Percentiles rank a stretch among this genome's conserved stretches.
Evolutionary conservation across 2,113 vertebrate genomes (phyloP).

Genomic region (Phalacrocorax brasilianus): DNA sequence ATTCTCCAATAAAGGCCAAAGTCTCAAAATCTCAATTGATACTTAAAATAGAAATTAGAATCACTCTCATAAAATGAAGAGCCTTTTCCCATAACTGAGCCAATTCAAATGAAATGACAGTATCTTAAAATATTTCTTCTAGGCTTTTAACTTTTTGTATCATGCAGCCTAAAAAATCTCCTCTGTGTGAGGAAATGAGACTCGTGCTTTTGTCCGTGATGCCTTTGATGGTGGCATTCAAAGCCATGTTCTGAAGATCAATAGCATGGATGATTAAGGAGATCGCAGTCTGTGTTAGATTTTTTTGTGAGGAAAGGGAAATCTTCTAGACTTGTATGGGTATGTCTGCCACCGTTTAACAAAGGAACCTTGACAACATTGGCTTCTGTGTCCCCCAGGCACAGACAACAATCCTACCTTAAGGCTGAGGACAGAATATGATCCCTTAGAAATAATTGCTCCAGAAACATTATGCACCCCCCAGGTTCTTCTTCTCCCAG

Average conservation of each 20-base stretch:
- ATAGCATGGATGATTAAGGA: background rate
- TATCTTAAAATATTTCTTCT: background rate
- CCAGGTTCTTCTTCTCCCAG: background rate
- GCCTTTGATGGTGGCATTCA: background rate
- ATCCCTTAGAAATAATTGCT: background rate
- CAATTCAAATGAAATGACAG: background rate
- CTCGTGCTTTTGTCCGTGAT: background rate
- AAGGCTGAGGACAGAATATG: background rate
- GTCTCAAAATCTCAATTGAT: background rate
- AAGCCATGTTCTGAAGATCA: slow-evolving; percentile 4
- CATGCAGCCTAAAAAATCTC: background rate
- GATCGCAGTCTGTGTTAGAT: background rate
- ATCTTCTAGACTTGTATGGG: background rate
- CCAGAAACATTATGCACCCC: background rate
- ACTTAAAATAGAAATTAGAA: background rate
- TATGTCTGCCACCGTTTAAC: background rate
- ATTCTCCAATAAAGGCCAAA: background rate
- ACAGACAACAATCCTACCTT: background rate
- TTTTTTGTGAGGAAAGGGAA: background rate
- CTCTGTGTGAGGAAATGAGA: background rate
- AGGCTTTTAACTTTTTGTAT: background rate
- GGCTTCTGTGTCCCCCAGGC: background rate
- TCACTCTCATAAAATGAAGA: background rate
- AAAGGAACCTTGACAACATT: background rate
- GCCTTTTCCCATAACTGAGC: background rate